Conservation (phyloP, 2,888 invertebrate species). For the Aleiodes leptofemur region DNA sequence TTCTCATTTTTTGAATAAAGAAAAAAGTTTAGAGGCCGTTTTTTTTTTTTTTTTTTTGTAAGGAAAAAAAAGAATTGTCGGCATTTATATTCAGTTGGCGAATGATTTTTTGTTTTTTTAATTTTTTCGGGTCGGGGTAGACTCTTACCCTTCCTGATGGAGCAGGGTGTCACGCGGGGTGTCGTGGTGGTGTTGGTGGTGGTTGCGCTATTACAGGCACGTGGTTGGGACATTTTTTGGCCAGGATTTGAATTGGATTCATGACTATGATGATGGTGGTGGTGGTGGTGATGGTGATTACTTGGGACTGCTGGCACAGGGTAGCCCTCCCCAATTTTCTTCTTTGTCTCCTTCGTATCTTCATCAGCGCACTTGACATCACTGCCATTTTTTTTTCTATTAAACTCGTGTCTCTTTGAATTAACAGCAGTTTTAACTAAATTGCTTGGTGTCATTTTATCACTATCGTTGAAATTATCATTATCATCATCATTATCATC, state of each 20-base stretch:
- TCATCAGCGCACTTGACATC: conserved; percentile 72
- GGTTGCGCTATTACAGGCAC: conserved; percentile 74
- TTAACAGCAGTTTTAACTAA: conserved; percentile 82
- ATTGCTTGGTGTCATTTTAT: conserved; percentile 78
- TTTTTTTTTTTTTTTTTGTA: neutral
- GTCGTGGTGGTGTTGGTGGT: conserved; percentile 76
- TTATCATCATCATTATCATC: too few species aligned
- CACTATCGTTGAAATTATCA: conserved; percentile 16
- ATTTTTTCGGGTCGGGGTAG: conserved; percentile 72
- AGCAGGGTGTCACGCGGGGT: conserved; percentile 76
- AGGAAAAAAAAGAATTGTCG: conserved; percentile 59
- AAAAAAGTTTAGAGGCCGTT: neutral
- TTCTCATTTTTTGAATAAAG: neutral
- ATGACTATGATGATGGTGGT: conserved; percentile 51
- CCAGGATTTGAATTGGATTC: conserved; percentile 62
- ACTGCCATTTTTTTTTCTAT: conserved; percentile 76
- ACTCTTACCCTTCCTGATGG: conserved; percentile 76
- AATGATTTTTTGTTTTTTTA: conserved; percentile 54
- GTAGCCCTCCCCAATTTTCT: conserved; percentile 67
- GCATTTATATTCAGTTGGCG: conserved; percentile 52
- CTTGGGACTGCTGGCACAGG: conserved; percentile 67
- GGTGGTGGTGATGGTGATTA: conserved; percentile 44
- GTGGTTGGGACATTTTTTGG: conserved; percentile 68
- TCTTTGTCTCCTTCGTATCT: conserved; percentile 9
- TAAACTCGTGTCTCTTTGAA: conserved; percentile 79